A percentile compares a stretch with the other conserved stretches of the same genome.
phyloP scores from a whole-genome alignment of 1,140 invertebrate genomes.

The Hirudo medicinalis region DNA sequence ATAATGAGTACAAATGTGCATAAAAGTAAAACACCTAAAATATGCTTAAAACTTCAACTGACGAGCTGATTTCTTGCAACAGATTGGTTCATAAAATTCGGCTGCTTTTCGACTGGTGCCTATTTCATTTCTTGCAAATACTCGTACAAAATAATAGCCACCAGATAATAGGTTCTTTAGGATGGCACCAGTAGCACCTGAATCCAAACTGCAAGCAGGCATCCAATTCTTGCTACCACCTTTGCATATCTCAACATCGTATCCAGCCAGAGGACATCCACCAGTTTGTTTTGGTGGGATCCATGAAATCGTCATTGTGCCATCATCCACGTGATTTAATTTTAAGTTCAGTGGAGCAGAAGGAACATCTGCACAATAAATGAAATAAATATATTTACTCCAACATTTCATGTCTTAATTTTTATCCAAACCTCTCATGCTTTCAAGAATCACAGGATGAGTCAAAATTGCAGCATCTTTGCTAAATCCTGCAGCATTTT shows the following conservation, averaged over 20 bases:
- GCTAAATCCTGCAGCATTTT: conserved; percentile 81
- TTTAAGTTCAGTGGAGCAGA: conserved; percentile 45
- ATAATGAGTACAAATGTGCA: neutral
- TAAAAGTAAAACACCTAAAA: neutral
- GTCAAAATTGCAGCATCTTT: conserved; percentile 47
- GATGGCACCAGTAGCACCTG: neutral
- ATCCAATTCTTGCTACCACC: conserved; percentile 31
- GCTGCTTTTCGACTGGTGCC: conserved; percentile 16
- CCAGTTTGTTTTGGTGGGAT: conserved; percentile 66
- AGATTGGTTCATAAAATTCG: conserved; percentile 24
- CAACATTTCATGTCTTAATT: neutral
- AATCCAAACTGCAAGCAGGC: neutral
- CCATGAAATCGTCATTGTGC: conserved; percentile 61
- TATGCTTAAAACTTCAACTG: conserved; percentile 26
- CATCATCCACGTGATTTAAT: conserved; percentile 31
- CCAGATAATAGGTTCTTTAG: conserved; percentile 15
- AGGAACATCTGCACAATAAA: conserved; percentile 22
- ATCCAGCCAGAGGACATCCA: conserved; percentile 79
- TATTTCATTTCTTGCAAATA: conserved; percentile 20
- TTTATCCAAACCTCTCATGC: neutral
- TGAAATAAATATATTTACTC: neutral
- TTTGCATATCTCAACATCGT: conserved; percentile 76
- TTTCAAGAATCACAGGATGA: conserved; percentile 11
- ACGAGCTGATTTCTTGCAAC: conserved; percentile 88
- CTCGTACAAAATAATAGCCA: conserved; percentile 20